Evolutionary conservation across 2,797 vertebrate genomes (phyloP).

Genomic region (Cossypha caffra): DNA sequence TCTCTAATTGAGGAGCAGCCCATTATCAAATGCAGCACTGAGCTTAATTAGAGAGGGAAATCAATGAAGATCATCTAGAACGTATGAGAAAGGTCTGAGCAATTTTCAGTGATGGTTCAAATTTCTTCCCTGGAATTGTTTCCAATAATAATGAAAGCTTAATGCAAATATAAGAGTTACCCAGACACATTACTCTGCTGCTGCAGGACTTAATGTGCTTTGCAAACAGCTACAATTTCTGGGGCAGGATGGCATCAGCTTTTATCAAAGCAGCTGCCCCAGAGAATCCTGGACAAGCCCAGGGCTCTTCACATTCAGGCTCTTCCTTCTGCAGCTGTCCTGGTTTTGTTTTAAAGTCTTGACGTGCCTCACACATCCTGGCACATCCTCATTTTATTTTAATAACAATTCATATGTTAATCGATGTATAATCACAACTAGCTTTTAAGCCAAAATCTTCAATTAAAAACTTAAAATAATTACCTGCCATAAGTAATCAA

Average conservation of each 20-base stretch:
- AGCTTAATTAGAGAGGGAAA: conserved; percentile 42
- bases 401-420: not conserved
- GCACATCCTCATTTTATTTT: not conserved
- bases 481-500: not conserved
- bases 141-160: conserved; percentile 17
- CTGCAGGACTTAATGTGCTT: not conserved
- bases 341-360: not conserved
- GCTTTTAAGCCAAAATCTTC: not conserved
- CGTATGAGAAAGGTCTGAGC: not conserved
- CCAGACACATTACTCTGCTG: not conserved
- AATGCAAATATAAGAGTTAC: not conserved
- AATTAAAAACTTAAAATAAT: not conserved
- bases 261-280: not conserved
- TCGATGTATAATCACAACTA: not conserved
- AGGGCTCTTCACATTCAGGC: not conserved
- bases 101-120: conserved; percentile 13
- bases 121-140: conserved; percentile 24
- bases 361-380: not conserved
- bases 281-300: not conserved
- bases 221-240: not conserved
- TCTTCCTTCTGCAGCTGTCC: not conserved
- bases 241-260: not conserved
- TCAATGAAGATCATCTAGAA: conserved; percentile 6
- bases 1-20: not conserved
- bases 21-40: not conserved